Base-by-base conservation (phyloP, 2,113 vertebrate species). In the Phalacrocorax aristotelis region DNA sequence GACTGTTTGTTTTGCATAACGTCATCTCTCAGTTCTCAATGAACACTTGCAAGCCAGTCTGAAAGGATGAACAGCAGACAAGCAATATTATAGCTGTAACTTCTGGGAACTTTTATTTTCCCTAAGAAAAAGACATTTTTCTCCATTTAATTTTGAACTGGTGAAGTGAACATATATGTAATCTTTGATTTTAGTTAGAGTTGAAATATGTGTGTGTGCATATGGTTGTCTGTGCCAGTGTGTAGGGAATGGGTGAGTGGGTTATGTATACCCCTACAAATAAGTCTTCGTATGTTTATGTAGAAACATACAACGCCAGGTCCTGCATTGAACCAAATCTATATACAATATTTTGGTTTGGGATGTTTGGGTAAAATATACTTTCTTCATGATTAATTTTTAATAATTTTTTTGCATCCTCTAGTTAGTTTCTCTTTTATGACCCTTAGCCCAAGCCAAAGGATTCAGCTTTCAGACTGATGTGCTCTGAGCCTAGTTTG, bases 171-270 rank as follows among this genome's bases (percentile, higher is more conserved):
- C 5, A 27, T 15, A 57, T 27, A 44, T 2, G 5, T 10, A 54
- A 70, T 44, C 15, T 76, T 61, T 66, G 7, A 79, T 80, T 65
- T 6, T 20, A 90, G 8, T 9, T 88, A 2, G 9, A 80, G 20
- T 6, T 87, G 68, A 75, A 55, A 38, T 65, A 2, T 18, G 14
- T 25, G 8, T 30, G 8, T 21, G 22, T 71, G 9, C 12, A 21
- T 2, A 3, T 4, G 6, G 44, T 51, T 80, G 8, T 48, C 12
- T 49, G 49, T 40, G 7, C 1, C 2, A 1, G 0, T 11, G 21
- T 61, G 11, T 36, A 76, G 26, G 13, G 42, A 71, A 46, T n/a
- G 21, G 30, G 16, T 80, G n/a, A 51, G 46, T 9, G 4, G 38
- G 12, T 55, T 61, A 11, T 1, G 2, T 18, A 27, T 64, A 16